A percentile compares a stretch with the other conserved stretches of the same genome.
Evolutionary conservation across 1,140 invertebrate species (phyloP).

Genomic region (Pissodes strobi): DNA sequence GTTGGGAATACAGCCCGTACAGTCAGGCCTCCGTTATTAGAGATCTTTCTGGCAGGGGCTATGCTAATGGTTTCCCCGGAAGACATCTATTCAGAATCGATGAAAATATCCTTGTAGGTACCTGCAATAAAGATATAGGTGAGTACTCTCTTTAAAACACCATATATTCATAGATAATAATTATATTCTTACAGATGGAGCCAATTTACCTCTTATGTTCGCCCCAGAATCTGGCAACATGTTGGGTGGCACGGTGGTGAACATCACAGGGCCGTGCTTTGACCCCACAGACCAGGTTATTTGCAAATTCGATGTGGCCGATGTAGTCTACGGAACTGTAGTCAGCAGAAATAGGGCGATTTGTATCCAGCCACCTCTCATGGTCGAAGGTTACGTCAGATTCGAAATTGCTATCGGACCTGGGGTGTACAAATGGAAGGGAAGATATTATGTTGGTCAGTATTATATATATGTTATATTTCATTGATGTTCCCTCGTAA

Average conservation of each 20-base stretch:
- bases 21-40: conserved; percentile 84
- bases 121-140: conserved; percentile 89
- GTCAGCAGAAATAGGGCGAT: conserved; percentile 82
- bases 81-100: conserved; percentile 93
- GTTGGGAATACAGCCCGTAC: conserved; percentile 88
- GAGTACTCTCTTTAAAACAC: no score
- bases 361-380: conserved; percentile 86
- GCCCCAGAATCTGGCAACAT: conserved; percentile 94
- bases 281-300: conserved; percentile 70
- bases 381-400: conserved; percentile 87
- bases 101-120: conserved; percentile 90
- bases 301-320: conserved; percentile 78
- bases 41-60: conserved; percentile 81
- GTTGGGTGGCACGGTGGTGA: conserved; percentile 92
- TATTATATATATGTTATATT: conserved; percentile 22
- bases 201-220: conserved; percentile 80
- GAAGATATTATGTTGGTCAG: conserved; percentile 88
- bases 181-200: conserved; percentile 66
- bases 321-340: conserved; percentile 73
- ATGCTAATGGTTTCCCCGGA: conserved; percentile 85
- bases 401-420: conserved; percentile 86
- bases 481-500: not conserved
- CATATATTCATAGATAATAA: not conserved
- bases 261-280: conserved; percentile 94
- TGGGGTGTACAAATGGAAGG: conserved; percentile 86